Conservation (phyloP, 2,888 invertebrate species). For the Amphipyra tragopoginis region DNA sequence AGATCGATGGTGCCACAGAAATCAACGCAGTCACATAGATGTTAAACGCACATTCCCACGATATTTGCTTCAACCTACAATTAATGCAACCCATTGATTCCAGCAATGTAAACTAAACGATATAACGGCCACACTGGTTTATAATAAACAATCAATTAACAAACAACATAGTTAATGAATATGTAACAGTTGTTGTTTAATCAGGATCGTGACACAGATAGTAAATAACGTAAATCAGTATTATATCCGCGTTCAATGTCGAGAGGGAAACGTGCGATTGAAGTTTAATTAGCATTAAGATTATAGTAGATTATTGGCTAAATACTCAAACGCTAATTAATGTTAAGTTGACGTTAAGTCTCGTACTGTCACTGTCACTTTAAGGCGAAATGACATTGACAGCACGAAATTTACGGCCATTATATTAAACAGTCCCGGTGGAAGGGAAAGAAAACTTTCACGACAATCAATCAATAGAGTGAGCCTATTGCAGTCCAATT, state of each 20-base stretch:
- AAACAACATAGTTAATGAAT: slow-evolving; percentile 14
- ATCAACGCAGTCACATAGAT: slow-evolving; percentile 22
- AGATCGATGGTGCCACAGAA: slow-evolving; percentile 13
- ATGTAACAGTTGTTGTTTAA: slow-evolving; percentile 10
- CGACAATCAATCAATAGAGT: too few relatives aligned
- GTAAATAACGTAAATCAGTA: slow-evolving; percentile 9
- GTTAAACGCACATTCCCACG: slow-evolving; percentile 36
- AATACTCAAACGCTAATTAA: too few relatives aligned
- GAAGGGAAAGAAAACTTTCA: too few relatives aligned
- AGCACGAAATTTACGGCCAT: too few relatives aligned
- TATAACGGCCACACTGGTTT: slow-evolving; percentile 31
- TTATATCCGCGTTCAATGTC: slow-evolving; percentile 31
- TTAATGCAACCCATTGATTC: slow-evolving; percentile 34
- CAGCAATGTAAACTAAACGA: slow-evolving; percentile 33
- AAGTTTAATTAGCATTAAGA: too few relatives aligned
- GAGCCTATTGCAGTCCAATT: too few relatives aligned
- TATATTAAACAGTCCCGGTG: too few relatives aligned
- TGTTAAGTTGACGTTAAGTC: too few relatives aligned
- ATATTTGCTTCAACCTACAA: slow-evolving; percentile 28
- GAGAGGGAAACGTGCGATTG: neutral
- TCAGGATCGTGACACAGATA: slow-evolving; percentile 37
- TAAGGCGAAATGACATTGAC: too few relatives aligned
- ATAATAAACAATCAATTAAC: slow-evolving; percentile 46
- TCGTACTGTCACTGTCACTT: too few relatives aligned
- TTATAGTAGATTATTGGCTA: too few relatives aligned